Evolutionary conservation across 2,797 vertebrate genomes (phyloP).

Genomic region (Nothura maculosa): DNA sequence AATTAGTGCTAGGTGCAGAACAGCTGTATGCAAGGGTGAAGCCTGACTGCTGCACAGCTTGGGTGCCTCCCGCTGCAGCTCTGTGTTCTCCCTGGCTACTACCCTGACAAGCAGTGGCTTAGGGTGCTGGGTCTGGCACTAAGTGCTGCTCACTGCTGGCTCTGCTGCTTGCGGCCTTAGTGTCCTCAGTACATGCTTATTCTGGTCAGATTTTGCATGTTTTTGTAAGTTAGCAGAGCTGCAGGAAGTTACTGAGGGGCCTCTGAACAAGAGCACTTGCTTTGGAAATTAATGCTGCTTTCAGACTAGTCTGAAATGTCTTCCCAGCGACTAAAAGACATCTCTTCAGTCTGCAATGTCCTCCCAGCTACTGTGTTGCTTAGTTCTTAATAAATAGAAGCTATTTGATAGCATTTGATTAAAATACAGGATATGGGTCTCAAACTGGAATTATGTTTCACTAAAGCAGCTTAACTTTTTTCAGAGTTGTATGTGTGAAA

Average conservation of each 20-base stretch:
- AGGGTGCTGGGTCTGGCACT: rapidly evolving
- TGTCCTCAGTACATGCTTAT: rapidly evolving
- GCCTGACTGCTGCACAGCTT: no score
- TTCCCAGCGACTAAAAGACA: rapidly evolving
- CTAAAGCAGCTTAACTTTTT: neutral
- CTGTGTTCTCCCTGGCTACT: rapidly evolving
- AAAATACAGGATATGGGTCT: rapidly evolving
- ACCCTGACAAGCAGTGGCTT: rapidly evolving
- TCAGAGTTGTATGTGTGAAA: neutral
- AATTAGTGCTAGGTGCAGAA: rapidly evolving
- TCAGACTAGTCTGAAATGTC: no score
- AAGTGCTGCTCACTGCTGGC: rapidly evolving
- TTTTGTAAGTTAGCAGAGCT: neutral
- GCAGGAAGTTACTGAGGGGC: neutral
- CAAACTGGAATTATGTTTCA: rapidly evolving
- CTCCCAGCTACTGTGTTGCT: rapidly evolving
- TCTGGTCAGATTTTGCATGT: rapidly evolving
- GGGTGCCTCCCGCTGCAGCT: rapidly evolving
- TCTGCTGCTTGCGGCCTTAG: rapidly evolving
- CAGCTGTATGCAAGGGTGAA: rapidly evolving
- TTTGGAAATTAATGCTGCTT: rapidly evolving
- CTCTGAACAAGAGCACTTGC: neutral
- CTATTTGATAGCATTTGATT: rapidly evolving
- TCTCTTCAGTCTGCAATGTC: rapidly evolving
- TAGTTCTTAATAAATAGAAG: rapidly evolving